phyloP scores from a whole-genome alignment of 2,113 vertebrate species.

The Scopus umbretta region DNA sequence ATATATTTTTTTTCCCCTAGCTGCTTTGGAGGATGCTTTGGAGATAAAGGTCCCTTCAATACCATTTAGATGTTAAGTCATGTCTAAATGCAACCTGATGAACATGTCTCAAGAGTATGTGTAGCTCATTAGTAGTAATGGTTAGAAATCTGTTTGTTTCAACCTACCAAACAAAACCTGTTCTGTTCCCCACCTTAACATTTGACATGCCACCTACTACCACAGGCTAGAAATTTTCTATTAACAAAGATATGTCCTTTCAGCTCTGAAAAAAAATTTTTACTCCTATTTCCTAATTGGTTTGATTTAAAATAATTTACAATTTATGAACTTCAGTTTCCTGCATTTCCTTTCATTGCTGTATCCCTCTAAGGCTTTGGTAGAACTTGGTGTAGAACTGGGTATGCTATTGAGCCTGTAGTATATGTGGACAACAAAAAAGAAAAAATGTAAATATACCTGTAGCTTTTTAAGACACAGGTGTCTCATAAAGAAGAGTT shows the following conservation, averaged over 20 bases:
- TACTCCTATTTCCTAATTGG: not conserved
- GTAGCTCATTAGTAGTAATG: not conserved
- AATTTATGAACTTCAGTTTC: not conserved
- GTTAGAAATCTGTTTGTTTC: not conserved
- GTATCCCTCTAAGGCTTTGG: not conserved
- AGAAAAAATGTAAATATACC: not conserved
- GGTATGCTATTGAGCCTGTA: not conserved
- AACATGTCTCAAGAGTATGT: not conserved
- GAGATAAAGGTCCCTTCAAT: not conserved
- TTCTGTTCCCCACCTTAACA: not conserved
- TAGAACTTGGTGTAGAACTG: not conserved
- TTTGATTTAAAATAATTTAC: not conserved
- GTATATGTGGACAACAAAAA: not conserved
- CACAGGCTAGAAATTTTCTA: not conserved
- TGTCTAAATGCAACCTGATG: not conserved
- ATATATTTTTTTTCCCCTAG: not conserved
- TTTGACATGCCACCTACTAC: not conserved
- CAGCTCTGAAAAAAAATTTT: not conserved
- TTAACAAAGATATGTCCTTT: not conserved
- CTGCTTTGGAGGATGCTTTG: not conserved
- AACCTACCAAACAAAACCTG: not conserved
- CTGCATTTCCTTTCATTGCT: not conserved
- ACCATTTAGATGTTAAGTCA: not conserved
- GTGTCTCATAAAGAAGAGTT: not conserved
- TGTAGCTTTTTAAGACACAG: not conserved